phyloP scores from a whole-genome alignment of 2,797 vertebrate genomes.

The Bryconaethiops microstoma region DNA sequence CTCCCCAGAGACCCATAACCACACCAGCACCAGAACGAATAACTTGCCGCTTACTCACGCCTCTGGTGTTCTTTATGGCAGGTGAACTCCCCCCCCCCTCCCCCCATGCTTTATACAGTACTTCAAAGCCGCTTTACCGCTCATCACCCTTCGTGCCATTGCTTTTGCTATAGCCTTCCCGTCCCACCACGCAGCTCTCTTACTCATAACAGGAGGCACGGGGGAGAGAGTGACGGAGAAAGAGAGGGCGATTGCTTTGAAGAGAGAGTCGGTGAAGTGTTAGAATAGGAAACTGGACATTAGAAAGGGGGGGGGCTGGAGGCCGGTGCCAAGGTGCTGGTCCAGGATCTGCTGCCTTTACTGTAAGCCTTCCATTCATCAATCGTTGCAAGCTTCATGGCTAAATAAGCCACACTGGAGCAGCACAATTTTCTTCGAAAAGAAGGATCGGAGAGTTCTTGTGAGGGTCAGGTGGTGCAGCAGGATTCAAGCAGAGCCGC shows the following conservation, averaged over 20 bases:
- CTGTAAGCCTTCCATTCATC: conserved; percentile 49
- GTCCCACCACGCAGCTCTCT: conserved; percentile 61
- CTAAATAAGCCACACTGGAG: conserved; percentile 34
- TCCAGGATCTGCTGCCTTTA: conserved; percentile 54
- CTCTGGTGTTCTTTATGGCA: conserved; percentile 70
- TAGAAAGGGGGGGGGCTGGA: neutral
- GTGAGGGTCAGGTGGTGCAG: conserved; percentile 3
- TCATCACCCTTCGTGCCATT: conserved; percentile 36
- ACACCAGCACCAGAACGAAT: conserved; percentile 77
- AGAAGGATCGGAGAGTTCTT: neutral
- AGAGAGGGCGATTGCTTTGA: conserved; percentile 38
- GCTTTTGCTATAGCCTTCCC: conserved; percentile 37
- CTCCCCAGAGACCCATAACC: conserved; percentile 75
- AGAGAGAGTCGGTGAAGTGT: conserved; percentile 42
- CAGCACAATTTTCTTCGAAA: conserved; percentile 24
- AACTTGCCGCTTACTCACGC: conserved; percentile 70
- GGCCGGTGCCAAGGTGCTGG: conserved; percentile 31
- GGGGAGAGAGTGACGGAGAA: conserved; percentile 38
- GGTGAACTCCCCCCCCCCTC: conserved; percentile 71
- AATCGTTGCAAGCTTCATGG: conserved; percentile 31
- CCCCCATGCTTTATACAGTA: conserved; percentile 59
- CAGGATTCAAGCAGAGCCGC: neutral
- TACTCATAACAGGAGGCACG: conserved; percentile 50
- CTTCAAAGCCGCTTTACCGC: conserved; percentile 50
- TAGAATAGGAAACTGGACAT: conserved; percentile 52